Evolutionary conservation across 2,113 vertebrate genomes (phyloP), one percentile per base, ranked within the genome.

Genomic region (Myotis yumanensis): DNA sequence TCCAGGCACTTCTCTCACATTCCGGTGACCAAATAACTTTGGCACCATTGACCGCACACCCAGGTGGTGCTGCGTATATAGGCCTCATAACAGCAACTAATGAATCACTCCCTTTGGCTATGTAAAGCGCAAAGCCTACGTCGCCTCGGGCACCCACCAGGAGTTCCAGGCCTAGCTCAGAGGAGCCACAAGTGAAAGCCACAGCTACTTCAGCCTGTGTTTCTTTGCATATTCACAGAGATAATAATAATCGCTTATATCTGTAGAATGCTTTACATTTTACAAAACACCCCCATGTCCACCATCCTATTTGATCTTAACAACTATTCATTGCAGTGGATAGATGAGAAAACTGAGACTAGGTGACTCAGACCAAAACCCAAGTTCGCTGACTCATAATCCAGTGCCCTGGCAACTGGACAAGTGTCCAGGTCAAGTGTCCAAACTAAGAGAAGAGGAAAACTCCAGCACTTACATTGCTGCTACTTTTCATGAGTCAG

Each of bases 1-100:
- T 96, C 88, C 91, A 92, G 95, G 96, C 96, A 91, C 95, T 96
- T 95, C 96, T 86, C 89, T 94, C 89, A 89, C 96, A 95, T 96
- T 95, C 92, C 7, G 2, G 89, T 80, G 86, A 96, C 94, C 84
- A 76, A 94, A 95, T 96, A 83, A 89, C 71, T 94, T 69, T 80
- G 96, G 92, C 95, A 97, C 94, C 10, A 1, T 23, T 96, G 95
- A 94, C 96, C 82, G 85, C 92, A 97, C 95, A 95, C 91, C 95
- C 97, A 97, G 96, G 95, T 97, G 96, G 92, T 94, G 66, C 73
- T 86, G 64, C 73, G 11, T 95, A 95, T 91, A 71, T 66, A 80
- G 79, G 90, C 30, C 95, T 95, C 69, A 17, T 96, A 97, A 96
- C 28, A 16, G 73, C 86, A 91, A 43, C 94, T 97, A 96, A 97